Base-by-base conservation (phyloP, 53 echinoderm and acorn worm species). In the Astropecten irregularis region DNA sequence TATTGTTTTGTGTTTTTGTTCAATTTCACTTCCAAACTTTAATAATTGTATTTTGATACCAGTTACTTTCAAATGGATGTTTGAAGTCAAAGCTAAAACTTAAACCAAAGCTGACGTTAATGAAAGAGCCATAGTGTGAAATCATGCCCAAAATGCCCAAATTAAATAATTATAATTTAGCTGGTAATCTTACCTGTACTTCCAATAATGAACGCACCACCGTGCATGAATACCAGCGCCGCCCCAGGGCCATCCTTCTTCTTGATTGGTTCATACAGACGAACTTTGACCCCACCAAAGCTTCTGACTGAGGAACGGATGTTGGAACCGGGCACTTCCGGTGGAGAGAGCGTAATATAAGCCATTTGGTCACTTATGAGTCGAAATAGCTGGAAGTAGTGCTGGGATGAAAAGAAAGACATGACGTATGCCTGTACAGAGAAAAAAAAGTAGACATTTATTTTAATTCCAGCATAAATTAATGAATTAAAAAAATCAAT, bases 191-290 rank as follows among this genome's bases (percentile, higher is more conserved):
- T 40, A 92, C 92, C 88, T 50, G 85, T 65, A 59, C 66, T 81
- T 25, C 92, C 92, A 9, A 92, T 61, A 33, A 84, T 61, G 9
- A 89, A 85, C 5, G 85, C 92, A 25, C 92, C 92, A 4, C 92
- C 92, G 37, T 92, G 92, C 26, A 79, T 69, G 49, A 79, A 92
- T 2, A 92, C 47, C 28, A 92, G 38, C 9, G 82, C 92, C 48
- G 91, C 87, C 25, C 51, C 52, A 23, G 82, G 39, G 3, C 39
- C 83, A 28, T 57, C 40, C 10, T 11, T 57, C 30, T 33, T 68
- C 25, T 22, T 36, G 46, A 66, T 71, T 13, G 88, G 92, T 34
- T 92, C 88, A 59, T 92, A 92, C 4, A 92, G 66, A 30, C 85
- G 85, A 29, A 92, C 85, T 54, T 71, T 71, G 35, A 92, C 85